phyloP scores from a whole-genome alignment of 2,888 invertebrate genomes.

The Capitulum mitella region DNA sequence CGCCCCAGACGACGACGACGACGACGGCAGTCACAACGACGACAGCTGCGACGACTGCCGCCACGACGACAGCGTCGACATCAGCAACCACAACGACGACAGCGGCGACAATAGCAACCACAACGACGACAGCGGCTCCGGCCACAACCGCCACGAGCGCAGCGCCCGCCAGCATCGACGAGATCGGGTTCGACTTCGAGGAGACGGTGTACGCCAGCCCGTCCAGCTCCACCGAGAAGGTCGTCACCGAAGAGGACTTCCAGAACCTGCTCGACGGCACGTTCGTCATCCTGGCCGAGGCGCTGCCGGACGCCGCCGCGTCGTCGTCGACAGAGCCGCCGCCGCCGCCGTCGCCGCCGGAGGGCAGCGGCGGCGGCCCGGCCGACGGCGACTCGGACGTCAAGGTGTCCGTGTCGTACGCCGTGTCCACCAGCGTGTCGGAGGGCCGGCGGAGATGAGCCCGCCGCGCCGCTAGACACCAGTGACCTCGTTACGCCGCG shows the following conservation, averaged over 20 bases:
- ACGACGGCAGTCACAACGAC: neutral
- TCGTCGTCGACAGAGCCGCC: neutral
- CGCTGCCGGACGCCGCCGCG: neutral
- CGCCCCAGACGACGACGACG: neutral
- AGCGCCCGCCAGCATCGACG: neutral
- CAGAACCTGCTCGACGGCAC: conserved; percentile 22
- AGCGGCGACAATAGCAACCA: neutral
- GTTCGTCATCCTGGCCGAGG: conserved; percentile 23
- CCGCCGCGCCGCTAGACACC: neutral
- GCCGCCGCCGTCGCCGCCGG: neutral
- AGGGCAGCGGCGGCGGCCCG: neutral
- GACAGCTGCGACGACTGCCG: too few species aligned
- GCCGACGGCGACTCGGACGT: neutral
- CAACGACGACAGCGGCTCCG: neutral
- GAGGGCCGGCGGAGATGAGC: conserved; percentile 3
- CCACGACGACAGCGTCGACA: neutral
- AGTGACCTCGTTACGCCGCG: neutral
- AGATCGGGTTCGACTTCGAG: conserved; percentile 16
- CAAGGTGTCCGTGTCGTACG: conserved; percentile 23
- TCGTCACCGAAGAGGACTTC: conserved; percentile 2
- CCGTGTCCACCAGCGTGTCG: conserved; percentile 19
- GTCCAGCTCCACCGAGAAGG: neutral
- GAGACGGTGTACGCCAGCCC: conserved; percentile 24
- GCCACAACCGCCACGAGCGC: neutral
- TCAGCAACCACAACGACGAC: neutral